Evolutionary conservation across 2,797 vertebrate genomes (phyloP).

Genomic region (Ciconia nigra): DNA sequence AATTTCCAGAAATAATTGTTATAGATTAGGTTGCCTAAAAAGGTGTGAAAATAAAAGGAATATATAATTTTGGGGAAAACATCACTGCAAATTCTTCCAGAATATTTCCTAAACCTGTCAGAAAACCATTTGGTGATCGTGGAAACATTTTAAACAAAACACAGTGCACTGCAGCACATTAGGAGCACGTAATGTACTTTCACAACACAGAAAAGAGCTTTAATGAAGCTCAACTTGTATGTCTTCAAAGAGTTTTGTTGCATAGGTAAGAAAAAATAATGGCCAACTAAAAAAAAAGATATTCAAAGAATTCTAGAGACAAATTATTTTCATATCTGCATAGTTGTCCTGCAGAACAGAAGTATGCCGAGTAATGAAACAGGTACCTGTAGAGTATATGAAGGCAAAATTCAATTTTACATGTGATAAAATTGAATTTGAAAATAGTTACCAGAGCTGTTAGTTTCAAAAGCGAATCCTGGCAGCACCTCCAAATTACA

Average conservation of each 20-base stretch:
- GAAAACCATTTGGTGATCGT: background rate
- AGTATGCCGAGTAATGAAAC: background rate
- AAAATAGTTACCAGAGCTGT: background rate
- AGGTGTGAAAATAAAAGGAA: background rate
- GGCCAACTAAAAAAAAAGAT: background rate
- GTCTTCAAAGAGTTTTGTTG: background rate
- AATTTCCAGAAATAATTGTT: background rate
- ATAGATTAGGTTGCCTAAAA: background rate
- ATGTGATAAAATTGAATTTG: background rate
- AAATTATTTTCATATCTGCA: background rate
- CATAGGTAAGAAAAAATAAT: background rate
- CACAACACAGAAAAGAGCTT: background rate
- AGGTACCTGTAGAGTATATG: background rate
- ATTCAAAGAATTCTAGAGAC: background rate
- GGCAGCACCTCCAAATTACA: background rate
- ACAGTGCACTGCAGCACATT: background rate
- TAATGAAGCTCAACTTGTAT: accelerated
- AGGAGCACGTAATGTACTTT: background rate
- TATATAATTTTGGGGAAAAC: background rate
- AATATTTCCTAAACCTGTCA: background rate
- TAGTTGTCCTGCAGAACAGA: background rate
- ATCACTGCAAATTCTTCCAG: background rate
- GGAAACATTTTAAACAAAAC: background rate
- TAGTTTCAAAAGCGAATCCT: background rate
- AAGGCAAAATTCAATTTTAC: background rate